Base-by-base conservation (phyloP, 2,797 vertebrate species). In the Margarornis squamiger region DNA sequence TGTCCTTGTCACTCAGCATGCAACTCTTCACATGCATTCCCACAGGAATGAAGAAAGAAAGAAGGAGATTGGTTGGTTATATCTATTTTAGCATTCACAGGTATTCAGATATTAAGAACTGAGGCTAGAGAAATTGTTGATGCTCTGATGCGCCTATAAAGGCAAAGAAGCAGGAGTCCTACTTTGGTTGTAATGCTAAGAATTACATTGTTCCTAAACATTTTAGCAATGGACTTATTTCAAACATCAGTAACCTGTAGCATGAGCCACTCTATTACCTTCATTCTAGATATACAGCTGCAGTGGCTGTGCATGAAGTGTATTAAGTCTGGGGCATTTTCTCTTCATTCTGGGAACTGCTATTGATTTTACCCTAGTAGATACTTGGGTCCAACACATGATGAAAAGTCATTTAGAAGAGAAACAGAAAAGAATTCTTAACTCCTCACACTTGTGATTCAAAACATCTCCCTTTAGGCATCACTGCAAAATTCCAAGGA, bases 271-370 rank as follows among this genome's bases (percentile, higher is more conserved):
- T 83, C 91, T 88, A 58, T 95, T 90, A 91, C 45, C 61, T 95
- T 88, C 65, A 45, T 94, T 89, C 85, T 89, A 95, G 93, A 94
- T 43, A 71, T 51, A 92, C 38, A 87, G 34, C 84, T 93, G 83
- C 52, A 36, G 86, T 77, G 86, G 58, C 46, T 94, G 74, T 52
- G 71, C 84, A 61, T 78, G 84, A 94, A 97, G 61, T 55, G 2
- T 73, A 95, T 94, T 93, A 93, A 92, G 70, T 80, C 94, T 75
- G 65, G 85, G 93, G 86, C 86, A 94, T 96, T 97, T 97, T 95
- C 96, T 92, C 52, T 80, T 68, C n/a, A 51, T 93, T 95, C 86
- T 94, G 61, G 74, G 49, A 96, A 84, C 57, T 62, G 30, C 41
- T 94, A 95, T 94, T 94, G 94, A 94, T 95, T 96, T 93, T 95